Base-by-base conservation (phyloP, 2,797 vertebrate genomes). In the Gymnopithys bicolor region DNA sequence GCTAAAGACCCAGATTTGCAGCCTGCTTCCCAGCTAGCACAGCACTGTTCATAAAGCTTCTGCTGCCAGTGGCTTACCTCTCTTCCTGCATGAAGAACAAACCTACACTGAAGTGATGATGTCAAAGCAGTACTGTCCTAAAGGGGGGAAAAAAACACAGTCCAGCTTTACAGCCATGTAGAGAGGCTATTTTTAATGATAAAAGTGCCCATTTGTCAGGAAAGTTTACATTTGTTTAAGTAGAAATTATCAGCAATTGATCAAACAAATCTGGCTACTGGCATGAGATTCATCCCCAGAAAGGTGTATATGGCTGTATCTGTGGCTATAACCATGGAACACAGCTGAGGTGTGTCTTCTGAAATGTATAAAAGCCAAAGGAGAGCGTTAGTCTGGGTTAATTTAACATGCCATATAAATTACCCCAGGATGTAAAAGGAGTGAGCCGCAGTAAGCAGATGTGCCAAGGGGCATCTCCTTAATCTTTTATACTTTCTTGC, bases 1-100 rank as follows among this genome's bases (percentile, higher is more conserved):
- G 84, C 69, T 93, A 35, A 83, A 95, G 89, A 94, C 83, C 53
- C 87, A 96, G 91, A 93, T 96, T 91, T 10, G 2, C 94, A 94
- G 76, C 69, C 87, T 94, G 45, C 60, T 77, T 93, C 62, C 51
- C 56, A 85, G 73, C 79, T 92, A 90, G 56, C 69, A 87, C 41
- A 67, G 84, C 30, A 62, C 58, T 68, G 82, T 68, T 88, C 62
- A 64, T 53, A 77, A 86, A 69, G 73, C 69, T 83, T 80, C 84
- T 86, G 76, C 77, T 85, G 73, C 87, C 60, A 46, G 66, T 83
- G 69, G 52, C 70, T 92, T 87, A 74, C 30, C 46, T 76, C 53
- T 78, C 79, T 75, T 37, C 46, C 39, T 66, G 71, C 69, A 33
- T 13, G 56, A 85, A 90, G 84, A 93, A 35, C 35, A 79, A 79